These are phyloP conservation scores for Philotrypesis tridentata DNA, from an alignment of 1,140 invertebrate species.

Conservation along the genomic window DNA sequence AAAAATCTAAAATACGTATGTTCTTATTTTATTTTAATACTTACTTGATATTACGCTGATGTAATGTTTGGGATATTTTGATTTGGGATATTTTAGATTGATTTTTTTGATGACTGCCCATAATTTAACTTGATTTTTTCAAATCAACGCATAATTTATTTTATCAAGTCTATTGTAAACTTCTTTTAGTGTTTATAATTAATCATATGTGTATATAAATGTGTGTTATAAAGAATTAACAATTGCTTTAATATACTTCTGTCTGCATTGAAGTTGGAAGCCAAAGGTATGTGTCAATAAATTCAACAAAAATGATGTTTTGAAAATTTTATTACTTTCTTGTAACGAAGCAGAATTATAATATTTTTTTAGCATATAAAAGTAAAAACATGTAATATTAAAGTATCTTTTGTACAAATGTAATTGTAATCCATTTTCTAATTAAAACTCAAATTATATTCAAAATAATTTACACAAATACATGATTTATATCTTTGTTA, in stretches of 20 bases:
- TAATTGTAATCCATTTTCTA: conserved; percentile 9
- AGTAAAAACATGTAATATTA: conserved; percentile 38
- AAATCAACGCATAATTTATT: neutral
- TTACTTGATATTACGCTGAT: neutral
- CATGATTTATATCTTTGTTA: neutral
- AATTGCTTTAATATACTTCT: too few relatives aligned
- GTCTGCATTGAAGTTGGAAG: too few relatives aligned
- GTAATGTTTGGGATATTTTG: too few relatives aligned
- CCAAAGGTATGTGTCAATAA: neutral
- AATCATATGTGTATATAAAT: neutral
- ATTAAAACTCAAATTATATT: conserved; percentile 34
- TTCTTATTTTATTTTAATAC: neutral
- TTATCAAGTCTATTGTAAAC: neutral
- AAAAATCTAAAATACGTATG: too few relatives aligned
- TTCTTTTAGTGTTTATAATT: neutral
- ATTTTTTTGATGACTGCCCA: neutral
- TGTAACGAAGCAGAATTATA: neutral
- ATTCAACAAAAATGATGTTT: neutral
- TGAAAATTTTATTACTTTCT: neutral
- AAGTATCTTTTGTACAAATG: conserved; percentile 10
- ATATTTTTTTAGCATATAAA: conserved; percentile 29
- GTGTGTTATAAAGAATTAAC: too few relatives aligned
- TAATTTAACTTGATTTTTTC: neutral
- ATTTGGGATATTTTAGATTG: neutral
- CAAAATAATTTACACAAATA: conserved; percentile 18